Evolutionary conservation across 1,140 invertebrate genomes (phyloP), one percentile per base, ranked within the genome.

Genomic region (Hycleus cichorii): DNA sequence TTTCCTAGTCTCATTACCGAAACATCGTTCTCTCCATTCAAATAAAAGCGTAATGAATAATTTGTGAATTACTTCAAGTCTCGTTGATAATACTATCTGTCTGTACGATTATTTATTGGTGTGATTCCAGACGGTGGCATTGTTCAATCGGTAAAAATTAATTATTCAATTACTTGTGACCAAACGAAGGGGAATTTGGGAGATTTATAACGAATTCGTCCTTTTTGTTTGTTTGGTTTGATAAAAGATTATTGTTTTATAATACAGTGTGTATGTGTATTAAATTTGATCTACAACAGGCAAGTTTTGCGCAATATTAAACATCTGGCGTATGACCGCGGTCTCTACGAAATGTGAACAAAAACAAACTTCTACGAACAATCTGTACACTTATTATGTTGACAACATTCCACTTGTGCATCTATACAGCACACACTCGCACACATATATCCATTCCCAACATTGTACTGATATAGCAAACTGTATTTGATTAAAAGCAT

Each of bases 31-130:
- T 40, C 39, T 27, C 49, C 49, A 43, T 32, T 25, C 53, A 57
- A 57, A 57, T 57, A 57, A 32, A 57, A 57, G 39, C 40, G 39
- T 47, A 48, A 57, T 49, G 55, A 57, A 57, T 57, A 57, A 57
- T 57, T 57, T 48, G 38, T 26, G 40, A 57, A 57, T 57, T 57
- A 57, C 44, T 44, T 32, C 32, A 32, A 32, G 32, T 32, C 4
- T 18, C 18, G 18, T 18, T 18, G 18, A 18, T 18, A 32, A 5
- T 32, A 4, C 32, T 32, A 7, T 32, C 4, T 32, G 32, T 32
- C 7, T 32, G 32, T 18, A 18, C 18, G 18, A 18, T 18, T 18
- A 18, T 18, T 18, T 18, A 18, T 18, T 18, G 18, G 18, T 18
- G 18, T 18, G 18, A 18, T 18, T 12, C 12, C 12, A 12, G 12